These are phyloP conservation scores for Pseudopleuronectes americanus DNA, from an alignment of 2,797 vertebrate species.

Conservation along the genomic window DNA sequence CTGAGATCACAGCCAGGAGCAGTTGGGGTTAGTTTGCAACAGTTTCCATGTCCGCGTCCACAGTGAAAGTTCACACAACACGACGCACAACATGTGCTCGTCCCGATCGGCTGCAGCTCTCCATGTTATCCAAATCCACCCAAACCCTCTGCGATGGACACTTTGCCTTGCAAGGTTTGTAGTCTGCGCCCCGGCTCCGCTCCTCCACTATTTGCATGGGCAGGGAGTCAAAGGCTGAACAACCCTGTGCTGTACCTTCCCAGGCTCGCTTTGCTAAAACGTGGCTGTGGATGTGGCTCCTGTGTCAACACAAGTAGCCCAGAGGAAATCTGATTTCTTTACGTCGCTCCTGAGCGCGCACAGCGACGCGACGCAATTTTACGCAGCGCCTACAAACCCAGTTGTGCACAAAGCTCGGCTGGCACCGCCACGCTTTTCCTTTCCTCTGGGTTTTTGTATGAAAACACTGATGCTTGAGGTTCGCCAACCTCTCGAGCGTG, in stretches of 20 bases:
- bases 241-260: constrained; percentile 38
- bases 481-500: constrained; percentile 31
- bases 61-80: constrained; percentile 45
- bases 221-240: constrained; percentile 34
- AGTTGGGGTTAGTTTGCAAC: constrained; percentile 39
- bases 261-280: constrained; percentile 60
- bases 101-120: constrained; percentile 47
- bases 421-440: no score
- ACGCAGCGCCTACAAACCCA: not conserved
- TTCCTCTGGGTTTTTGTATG: not conserved
- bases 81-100: constrained; percentile 65
- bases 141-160: no score
- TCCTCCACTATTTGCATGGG: constrained; percentile 37
- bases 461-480: constrained; percentile 21
- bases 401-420: not conserved
- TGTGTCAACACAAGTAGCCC: constrained; percentile 73
- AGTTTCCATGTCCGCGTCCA: constrained; percentile 15
- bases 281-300: constrained; percentile 69
- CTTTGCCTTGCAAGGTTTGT: not conserved
- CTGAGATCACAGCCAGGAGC: constrained; percentile 4
- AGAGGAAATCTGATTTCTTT: constrained; percentile 50
- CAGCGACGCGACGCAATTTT: constrained; percentile 13
- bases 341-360: constrained; percentile 37
- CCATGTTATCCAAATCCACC: constrained; percentile 16
- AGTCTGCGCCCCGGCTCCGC: not conserved